These are phyloP conservation scores for Puma concolor DNA, from an alignment of 2,113 vertebrate genomes.

Conservation along the genomic window DNA sequence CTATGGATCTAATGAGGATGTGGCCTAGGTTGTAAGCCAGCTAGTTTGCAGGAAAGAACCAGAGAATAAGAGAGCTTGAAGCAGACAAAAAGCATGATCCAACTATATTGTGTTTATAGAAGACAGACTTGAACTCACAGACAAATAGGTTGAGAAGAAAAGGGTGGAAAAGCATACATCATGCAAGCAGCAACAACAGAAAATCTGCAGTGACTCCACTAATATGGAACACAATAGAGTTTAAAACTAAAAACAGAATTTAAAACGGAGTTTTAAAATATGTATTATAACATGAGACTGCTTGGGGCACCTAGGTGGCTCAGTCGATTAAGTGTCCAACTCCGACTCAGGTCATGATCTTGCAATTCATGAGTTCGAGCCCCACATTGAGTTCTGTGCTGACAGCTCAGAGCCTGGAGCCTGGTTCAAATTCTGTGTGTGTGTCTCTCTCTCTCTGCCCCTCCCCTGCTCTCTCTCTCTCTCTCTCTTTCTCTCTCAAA, in stretches of 20 bases:
- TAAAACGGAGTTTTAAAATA: background rate
- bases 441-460: too few relatives aligned
- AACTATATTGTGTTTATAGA: background rate
- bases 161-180: background rate
- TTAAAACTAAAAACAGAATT: background rate
- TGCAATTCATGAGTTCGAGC: too few relatives aligned
- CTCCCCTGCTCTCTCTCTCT: too few relatives aligned
- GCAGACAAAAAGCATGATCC: background rate
- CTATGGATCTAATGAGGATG: background rate
- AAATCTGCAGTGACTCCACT: background rate
- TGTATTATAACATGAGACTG: background rate
- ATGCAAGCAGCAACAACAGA: background rate
- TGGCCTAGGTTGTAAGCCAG: background rate
- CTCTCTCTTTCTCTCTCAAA: too few relatives aligned
- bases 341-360: too few relatives aligned
- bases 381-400: too few relatives aligned
- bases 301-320: background rate
- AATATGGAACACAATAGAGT: background rate
- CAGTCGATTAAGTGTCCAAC: too few relatives aligned
- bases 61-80: background rate
- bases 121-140: background rate
- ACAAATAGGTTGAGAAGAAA: background rate
- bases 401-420: too few relatives aligned
- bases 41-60: background rate
- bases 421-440: too few relatives aligned